A percentile compares a stretch with the other conserved stretches of the same genome.
phyloP scores from a whole-genome alignment of 2,888 invertebrate genomes.

The Pegoplata infirma region DNA sequence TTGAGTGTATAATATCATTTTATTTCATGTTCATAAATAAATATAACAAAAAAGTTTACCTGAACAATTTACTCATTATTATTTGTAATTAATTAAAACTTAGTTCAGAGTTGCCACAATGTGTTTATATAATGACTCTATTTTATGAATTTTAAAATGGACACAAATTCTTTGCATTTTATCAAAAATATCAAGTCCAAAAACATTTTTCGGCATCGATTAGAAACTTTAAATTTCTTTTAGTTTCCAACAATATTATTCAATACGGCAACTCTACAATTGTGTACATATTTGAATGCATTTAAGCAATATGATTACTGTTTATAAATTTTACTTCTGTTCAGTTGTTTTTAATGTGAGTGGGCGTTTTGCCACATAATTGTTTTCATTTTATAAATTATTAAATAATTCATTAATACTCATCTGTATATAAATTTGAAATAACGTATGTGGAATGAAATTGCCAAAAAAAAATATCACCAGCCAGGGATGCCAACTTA shows the following conservation, averaged over 20 bases:
- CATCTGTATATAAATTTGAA: slow-evolving; percentile 31
- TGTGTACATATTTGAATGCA: not conserved
- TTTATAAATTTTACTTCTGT: slow-evolving; percentile 18
- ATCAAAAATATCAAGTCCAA: no score
- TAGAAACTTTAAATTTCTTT: no score
- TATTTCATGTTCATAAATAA: slow-evolving; percentile 9
- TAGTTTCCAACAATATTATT: no score
- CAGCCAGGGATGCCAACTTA: no score
- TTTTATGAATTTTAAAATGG: no score
- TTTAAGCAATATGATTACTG: slow-evolving; percentile 4
- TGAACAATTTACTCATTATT: slow-evolving; percentile 38
- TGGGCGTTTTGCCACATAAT: slow-evolving; percentile 42
- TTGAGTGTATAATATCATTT: no score
- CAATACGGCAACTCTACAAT: not conserved
- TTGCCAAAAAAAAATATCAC: no score
- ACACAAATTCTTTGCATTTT: no score
- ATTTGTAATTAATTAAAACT: not conserved
- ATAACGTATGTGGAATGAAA: no score
- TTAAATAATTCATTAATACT: slow-evolving; percentile 48
- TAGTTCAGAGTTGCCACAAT: not conserved
- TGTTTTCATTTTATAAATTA: slow-evolving; percentile 45
- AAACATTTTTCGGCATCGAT: no score
- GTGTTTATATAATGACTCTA: no score
- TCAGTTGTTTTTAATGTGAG: slow-evolving; percentile 3
- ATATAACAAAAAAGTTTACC: slow-evolving; percentile 17